These are phyloP conservation scores for Brachynemurus nebulosus DNA, from an alignment of 2,888 invertebrate genomes.

Conservation along the genomic window DNA sequence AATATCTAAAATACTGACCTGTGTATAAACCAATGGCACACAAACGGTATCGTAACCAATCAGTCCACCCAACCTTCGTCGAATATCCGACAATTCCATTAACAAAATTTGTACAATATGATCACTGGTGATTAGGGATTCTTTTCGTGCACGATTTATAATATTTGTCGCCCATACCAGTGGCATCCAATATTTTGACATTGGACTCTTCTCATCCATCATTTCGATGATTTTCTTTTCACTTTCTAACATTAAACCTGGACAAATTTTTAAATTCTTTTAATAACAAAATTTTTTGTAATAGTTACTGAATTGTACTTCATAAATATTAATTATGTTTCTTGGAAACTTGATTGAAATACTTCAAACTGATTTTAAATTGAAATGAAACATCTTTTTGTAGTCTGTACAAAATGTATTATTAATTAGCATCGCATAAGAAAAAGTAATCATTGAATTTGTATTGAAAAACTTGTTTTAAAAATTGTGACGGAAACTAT, in stretches of 20 bases:
- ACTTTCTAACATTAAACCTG: conserved; percentile 81
- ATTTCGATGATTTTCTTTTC: conserved; percentile 84
- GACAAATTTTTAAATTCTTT: conserved; percentile 21
- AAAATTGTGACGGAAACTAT: no score
- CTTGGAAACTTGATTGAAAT: no score
- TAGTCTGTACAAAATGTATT: no score
- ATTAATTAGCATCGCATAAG: no score
- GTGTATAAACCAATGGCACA: conserved; percentile 83
- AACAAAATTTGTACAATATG: conserved; percentile 86
- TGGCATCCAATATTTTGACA: conserved; percentile 91
- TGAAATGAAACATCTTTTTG: no score
- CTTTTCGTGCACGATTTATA: conserved; percentile 74
- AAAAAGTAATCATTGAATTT: no score
- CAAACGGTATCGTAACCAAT: conserved; percentile 87
- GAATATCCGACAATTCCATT: conserved; percentile 77
- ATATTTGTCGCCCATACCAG: conserved; percentile 87
- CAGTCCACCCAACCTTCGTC: conserved; percentile 66
- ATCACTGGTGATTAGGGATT: conserved; percentile 72
- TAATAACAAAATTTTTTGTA: no score
- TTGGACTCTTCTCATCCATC: conserved; percentile 77
- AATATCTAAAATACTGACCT: no score
- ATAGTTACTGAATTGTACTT: no score
- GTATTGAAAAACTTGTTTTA: no score
- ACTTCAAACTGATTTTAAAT: no score
- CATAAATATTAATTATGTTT: no score